Base-by-base conservation (phyloP, 2,888 invertebrate genomes). In the Acleris literana region DNA sequence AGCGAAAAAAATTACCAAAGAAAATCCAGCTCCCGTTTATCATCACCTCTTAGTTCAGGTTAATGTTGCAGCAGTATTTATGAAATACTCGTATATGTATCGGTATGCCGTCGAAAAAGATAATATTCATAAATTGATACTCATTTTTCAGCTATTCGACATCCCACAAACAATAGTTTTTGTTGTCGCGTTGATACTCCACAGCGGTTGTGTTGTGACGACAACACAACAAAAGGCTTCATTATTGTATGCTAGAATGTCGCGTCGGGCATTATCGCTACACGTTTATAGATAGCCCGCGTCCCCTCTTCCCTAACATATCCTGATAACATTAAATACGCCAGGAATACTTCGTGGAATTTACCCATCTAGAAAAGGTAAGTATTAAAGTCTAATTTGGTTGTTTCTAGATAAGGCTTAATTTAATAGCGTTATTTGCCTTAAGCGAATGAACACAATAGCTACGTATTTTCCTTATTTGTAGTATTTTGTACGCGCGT, bases 201-300 rank as follows among this genome's bases (percentile, higher is more conserved):
- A 59, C 9, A 59, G 74, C 74, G 73, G 69, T 33, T 33, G 70
- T 71, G 70, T 39, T 60, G 63, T 72, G 68, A 71, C 69, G 64
- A 66, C 71, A 72, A 74, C 70, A 72, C 75, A 70, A 73, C 76
- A 80, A 75, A 82, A 74, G 74, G 72, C 74, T 77, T 80, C 75
- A 77, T 80, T 81, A 77, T 79, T 72, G 76, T 75, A 75, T 77
- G 78, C 74, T 77, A 73, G 80, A 74, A 81, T 77, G 82, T 74
- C 76, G 64, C 68, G 82, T 74, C 75, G 63, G 68, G 74, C 72
- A 75, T 81, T 74, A 77, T 75, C 75, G 71, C 81, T 81, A 81
- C 79, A 69, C 69, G 66, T 64, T 64, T 56, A 72, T 69, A 79
- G 83, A 85, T 85, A 86, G 78, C 78, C 72, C 73, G 79, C 76